Evolutionary conservation across 30 jellyfish, hydroid and myxozoan species (phyloP).

Genomic region (Aurelia coerulea): DNA sequence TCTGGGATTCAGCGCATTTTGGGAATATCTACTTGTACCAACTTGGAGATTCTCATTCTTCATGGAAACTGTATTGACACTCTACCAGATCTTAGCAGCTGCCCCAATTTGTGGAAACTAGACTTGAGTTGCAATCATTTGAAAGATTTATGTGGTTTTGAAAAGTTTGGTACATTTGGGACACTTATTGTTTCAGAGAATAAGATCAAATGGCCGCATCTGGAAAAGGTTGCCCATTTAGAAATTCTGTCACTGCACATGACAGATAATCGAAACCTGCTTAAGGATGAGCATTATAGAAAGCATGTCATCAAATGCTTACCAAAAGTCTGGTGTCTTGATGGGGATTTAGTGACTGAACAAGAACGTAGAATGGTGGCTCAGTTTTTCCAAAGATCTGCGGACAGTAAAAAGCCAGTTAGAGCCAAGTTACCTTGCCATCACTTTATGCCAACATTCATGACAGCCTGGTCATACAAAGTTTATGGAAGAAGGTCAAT

Average conservation of each 20-base stretch:
- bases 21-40: constrained; percentile 52
- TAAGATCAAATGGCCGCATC: constrained; percentile 48
- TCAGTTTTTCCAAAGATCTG: constrained; percentile 28
- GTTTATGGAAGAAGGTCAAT: constrained; percentile 36
- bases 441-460: constrained; percentile 55
- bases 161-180: constrained; percentile 41
- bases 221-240: constrained; percentile 41
- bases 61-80: constrained; percentile 49
- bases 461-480: constrained; percentile 8
- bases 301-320: constrained; percentile 52
- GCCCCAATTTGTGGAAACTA: constrained; percentile 61
- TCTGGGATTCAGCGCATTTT: constrained; percentile 49
- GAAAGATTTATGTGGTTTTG: constrained; percentile 52
- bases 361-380: constrained; percentile 26
- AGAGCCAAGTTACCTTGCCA: constrained; percentile 41
- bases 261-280: constrained; percentile 25
- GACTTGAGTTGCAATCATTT: constrained; percentile 56
- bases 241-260: constrained; percentile 28
- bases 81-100: constrained; percentile 41
- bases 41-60: constrained; percentile 45
- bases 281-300: constrained; percentile 45
- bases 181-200: constrained; percentile 40
- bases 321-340: constrained; percentile 58
- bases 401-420: constrained; percentile 51
- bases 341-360: constrained; percentile 58